Percentiles rank a stretch among this genome's conserved stretches.
Conservation (phyloP, 1,140 invertebrate species). For the silkworm (Bombyx mori) region DNA sequence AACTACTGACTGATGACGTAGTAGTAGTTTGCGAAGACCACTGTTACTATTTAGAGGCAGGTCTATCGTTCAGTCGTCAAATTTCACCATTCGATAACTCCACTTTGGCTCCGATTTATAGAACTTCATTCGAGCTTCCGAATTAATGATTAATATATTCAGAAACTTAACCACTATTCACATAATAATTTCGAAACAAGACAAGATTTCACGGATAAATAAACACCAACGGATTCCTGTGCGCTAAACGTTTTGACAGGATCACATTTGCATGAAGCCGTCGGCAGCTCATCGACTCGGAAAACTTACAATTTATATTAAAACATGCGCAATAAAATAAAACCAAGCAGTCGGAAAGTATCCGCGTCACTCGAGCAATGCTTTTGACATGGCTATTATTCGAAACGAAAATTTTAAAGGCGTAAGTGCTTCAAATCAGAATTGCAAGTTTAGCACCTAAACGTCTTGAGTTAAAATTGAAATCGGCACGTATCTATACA, state of each 20-base stretch:
- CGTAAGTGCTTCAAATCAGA: constrained; percentile 12
- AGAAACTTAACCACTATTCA: too few species aligned
- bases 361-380: constrained; percentile 52
- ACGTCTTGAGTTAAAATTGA: constrained; percentile 4
- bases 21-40: too few species aligned
- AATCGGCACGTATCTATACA: constrained; percentile 8
- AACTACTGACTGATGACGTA: too few species aligned
- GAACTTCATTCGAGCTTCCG: too few species aligned
- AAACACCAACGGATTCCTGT: constrained; percentile 32
- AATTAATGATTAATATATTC: too few species aligned
- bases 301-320: constrained; percentile 71
- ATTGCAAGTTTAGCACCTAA: constrained; percentile 19
- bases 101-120: too few species aligned
- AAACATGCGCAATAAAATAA: constrained; percentile 69
- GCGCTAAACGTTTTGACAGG: constrained; percentile 52
- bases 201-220: constrained; percentile 16
- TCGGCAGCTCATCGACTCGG: constrained; percentile 35
- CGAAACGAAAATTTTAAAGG: constrained; percentile 23
- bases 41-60: too few species aligned
- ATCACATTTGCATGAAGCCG: constrained; percentile 53
- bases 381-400: constrained; percentile 66
- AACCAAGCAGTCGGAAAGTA: constrained; percentile 65
- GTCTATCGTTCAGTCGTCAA: too few species aligned
- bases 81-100: too few species aligned
- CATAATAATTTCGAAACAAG: too few species aligned